These are phyloP conservation scores for Toxotes jaculatrix DNA, from an alignment of 2,113 vertebrate species.

Conservation along the genomic window DNA sequence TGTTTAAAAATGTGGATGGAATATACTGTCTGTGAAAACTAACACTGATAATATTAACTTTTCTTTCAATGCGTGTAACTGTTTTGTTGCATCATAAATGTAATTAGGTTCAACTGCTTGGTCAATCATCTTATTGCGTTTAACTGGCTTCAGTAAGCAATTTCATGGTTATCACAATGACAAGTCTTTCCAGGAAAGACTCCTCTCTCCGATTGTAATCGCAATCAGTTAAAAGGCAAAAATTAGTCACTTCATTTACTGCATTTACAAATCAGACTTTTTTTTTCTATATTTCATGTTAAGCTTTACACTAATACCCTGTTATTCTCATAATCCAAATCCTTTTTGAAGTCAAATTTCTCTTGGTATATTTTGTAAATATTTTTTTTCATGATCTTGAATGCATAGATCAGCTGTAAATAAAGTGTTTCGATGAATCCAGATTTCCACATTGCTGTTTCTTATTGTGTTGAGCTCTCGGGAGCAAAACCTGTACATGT, in stretches of 20 bases:
- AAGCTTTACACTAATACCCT: conserved; percentile 47
- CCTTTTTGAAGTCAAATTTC: conserved; percentile 34
- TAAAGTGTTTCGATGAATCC: conserved; percentile 59
- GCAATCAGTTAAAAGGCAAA: conserved; percentile 34
- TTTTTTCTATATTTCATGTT: conserved; percentile 1
- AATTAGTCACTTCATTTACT: conserved; percentile 36
- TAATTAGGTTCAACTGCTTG: conserved; percentile 36
- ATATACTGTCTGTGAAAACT: conserved; percentile 36
- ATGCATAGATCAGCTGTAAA: conserved; percentile 66
- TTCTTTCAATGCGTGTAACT: conserved; percentile 6
- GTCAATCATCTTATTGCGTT: conserved; percentile 30
- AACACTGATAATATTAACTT: conserved; percentile 33
- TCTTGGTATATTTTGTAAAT: conserved; percentile 63
- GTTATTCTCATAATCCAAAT: conserved; percentile 6
- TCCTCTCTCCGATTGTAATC: conserved; percentile 21
- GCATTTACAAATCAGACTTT: conserved; percentile 22
- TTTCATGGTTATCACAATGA: conserved; percentile 38
- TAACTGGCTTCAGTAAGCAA: conserved; percentile 41
- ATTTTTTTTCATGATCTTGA: conserved; percentile 44
- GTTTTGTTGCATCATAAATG: conserved; percentile 27
- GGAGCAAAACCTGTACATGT: not conserved
- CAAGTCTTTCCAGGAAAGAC: conserved; percentile 56
- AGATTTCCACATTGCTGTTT: conserved; percentile 16
- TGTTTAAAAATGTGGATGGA: conserved; percentile 4
- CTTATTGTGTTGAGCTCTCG: not conserved